Percentiles rank a stretch among this genome's conserved stretches.
Conservation (phyloP, 1,140 invertebrate species). For the Trigoniulus corallinus region DNA sequence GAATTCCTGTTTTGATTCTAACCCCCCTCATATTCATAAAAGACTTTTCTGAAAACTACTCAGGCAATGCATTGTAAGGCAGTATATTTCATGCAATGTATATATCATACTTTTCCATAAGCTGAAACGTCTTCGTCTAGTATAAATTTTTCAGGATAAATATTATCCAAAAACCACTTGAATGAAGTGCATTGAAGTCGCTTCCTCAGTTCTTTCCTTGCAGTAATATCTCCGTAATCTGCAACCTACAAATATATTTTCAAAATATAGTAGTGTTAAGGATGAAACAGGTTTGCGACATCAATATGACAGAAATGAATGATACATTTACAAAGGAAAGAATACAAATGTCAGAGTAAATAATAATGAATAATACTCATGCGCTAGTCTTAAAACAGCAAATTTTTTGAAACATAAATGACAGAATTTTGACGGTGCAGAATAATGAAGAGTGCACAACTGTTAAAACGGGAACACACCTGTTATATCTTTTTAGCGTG, state of each 20-base stretch:
- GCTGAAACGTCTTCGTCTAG: constrained; percentile 58
- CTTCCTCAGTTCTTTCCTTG: constrained; percentile 47
- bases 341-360: no score
- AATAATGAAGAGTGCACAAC: no score
- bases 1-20: no score
- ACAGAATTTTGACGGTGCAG: no score
- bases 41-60: constrained; percentile 11
- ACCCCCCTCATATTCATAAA: no score
- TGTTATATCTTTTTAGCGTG: no score
- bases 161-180: constrained; percentile 59
- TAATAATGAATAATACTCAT: no score
- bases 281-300: neutral
- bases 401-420: no score
- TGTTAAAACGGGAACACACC: no score
- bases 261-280: neutral
- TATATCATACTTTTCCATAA: constrained; percentile 56
- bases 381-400: no score
- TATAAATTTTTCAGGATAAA: constrained; percentile 74
- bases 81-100: constrained; percentile 15
- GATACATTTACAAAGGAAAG: neutral
- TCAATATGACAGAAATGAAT: constrained; percentile 3
- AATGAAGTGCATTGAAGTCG: constrained; percentile 59
- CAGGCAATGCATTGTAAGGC: no score
- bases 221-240: constrained; percentile 49
- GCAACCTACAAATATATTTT: constrained; percentile 26